Base-by-base conservation (phyloP, 2,888 invertebrate genomes). In the Zaprionus lineosus region DNA sequence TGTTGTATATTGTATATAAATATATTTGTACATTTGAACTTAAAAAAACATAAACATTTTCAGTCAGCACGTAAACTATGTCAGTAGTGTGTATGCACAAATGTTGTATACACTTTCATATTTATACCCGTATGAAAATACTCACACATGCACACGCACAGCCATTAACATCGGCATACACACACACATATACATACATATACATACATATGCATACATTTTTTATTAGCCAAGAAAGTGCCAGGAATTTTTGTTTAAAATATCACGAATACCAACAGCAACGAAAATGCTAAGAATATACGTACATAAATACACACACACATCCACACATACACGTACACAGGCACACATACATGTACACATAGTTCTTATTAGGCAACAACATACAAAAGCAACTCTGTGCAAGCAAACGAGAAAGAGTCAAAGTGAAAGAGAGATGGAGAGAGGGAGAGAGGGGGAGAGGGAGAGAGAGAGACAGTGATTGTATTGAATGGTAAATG, bases 21-120 rank as follows among this genome's bases (percentile, higher is more conserved):
- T 18, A 33, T 18, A 33, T 31, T 11, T 26, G 8, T 24, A 24
- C n/a, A 24, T 24, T n/a, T n/a, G n/a, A n/a, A n/a, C n/a, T n/a
- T n/a, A 41, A 28, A 47, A 34, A 53, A 56, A 36, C 11, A 53
- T 50, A 66, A 56, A 41, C 47, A 58, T 51, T 43, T 41, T 43
- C 37, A 41, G n/a, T 29, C 16, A 18, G 15, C 50, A 28, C 53
- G 41, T 43, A 53, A 84, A 73, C 56, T 84, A 84, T 77, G 76
- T 77, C 76, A 77, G 81, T 77, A 81, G 76, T 84, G 76, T 84
- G 76, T 84, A 77, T 77, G 76, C 76, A 76, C 84, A 84, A 79
- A 71, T 62, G 40, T 64, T 74, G 33, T 37, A 53, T 52, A 76
- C 47, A 37, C 41, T 37, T 24, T 33, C 37, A 52, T 21, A 74